Base-by-base conservation (phyloP, 2,797 vertebrate species). In the Pseudochirops corinnae region DNA sequence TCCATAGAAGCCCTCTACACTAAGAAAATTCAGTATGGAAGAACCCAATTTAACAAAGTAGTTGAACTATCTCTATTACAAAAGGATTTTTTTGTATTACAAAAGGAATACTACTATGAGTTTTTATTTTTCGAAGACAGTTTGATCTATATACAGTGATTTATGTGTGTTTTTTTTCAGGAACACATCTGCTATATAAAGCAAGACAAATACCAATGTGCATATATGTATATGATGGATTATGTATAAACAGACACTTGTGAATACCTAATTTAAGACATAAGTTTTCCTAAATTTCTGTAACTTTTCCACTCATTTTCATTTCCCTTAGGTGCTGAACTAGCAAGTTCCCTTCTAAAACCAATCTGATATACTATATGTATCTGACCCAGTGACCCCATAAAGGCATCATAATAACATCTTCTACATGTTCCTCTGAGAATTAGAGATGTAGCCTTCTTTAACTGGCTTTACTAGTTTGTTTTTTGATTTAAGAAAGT, bases 311-410 rank as follows among this genome's bases (percentile, higher is more conserved):
- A 92, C 26, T 93, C 12, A 50, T 55, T 92, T 93, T 56, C 90
- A 31, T 92, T 94, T 93, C 57, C 18, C 93, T 94, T 95, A 6
- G 57, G 52, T 91, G 55, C 50, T 6, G 92, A 93, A 94, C 93
- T 90, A 94, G 90, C 91, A 93, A 93, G 74, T 24, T 91, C 93
- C 29, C 94, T 87, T 67, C 60, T 93, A 33, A 92, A 91, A 94
- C 94, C 52, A 94, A 31, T 91, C 97, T 94, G 94, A 55, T 94
- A 62, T 96, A 91, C 55, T 92, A n/a, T 18, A 16, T 93, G 93
- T 93, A 91, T 91, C 55, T 67, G 94, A 12, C 46, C 93, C 91
- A 94, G 50, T 82, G 74, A 39, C 92, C 92, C 60, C 52, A 53
- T 31, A 90, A 91, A 96, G 2, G 29, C 50, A 82, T 93, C 13